These are phyloP conservation scores for Vimba vimba DNA, from an alignment of 2,113 vertebrate genomes.

Conservation along the genomic window DNA sequence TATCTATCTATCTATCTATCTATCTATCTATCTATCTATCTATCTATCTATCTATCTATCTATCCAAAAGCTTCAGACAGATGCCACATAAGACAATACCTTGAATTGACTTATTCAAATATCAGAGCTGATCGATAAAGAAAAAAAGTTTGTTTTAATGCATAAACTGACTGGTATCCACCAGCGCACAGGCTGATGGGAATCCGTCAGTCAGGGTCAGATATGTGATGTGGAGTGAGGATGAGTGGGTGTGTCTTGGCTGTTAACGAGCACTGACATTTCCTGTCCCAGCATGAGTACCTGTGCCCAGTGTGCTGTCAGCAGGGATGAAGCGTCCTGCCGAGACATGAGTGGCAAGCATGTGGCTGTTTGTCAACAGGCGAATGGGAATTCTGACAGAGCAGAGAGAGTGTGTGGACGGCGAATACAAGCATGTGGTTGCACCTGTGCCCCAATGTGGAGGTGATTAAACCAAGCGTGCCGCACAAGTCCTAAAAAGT, in stretches of 20 bases:
- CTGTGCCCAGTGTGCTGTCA: slow-evolving; percentile 64
- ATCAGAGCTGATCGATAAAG: background rate
- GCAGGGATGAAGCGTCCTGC: slow-evolving; percentile 58
- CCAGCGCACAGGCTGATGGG: background rate
- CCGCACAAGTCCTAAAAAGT: too few relatives aligned
- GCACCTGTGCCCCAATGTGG: slow-evolving; percentile 50
- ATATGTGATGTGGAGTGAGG: background rate
- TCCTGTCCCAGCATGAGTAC: slow-evolving; percentile 70
- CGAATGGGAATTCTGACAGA: slow-evolving; percentile 44
- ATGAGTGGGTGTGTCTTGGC: slow-evolving; percentile 52
- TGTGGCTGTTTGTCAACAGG: slow-evolving; percentile 46
- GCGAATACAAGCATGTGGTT: slow-evolving; percentile 43
- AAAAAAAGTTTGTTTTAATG: background rate
- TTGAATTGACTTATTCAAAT: background rate
- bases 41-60: background rate
- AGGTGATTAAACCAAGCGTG: background rate
- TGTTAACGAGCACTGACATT: slow-evolving; percentile 77
- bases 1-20: background rate
- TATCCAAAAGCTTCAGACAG: background rate
- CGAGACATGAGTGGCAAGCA: slow-evolving; percentile 56
- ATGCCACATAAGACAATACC: background rate
- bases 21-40: background rate
- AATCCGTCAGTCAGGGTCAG: background rate
- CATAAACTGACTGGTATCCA: background rate
- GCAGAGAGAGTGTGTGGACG: slow-evolving; percentile 3